phyloP scores from a whole-genome alignment of 2,888 invertebrate species.

The Cataglyphis cursor region DNA sequence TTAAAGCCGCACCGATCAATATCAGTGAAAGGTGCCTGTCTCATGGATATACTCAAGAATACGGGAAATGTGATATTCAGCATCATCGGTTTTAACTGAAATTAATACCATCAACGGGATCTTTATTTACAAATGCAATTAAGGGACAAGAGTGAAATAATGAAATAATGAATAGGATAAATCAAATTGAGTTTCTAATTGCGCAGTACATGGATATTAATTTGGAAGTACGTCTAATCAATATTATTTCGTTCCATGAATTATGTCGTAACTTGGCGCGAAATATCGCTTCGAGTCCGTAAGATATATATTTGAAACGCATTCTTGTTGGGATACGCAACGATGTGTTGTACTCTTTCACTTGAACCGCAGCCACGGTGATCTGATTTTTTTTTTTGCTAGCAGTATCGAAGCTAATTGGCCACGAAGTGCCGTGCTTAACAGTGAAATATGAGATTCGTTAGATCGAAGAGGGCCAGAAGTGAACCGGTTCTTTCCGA shows the following conservation, averaged over 20 bases:
- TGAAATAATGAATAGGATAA: not conserved
- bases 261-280: not conserved
- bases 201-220: not conserved
- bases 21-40: conserved; percentile 39
- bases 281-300: conserved; percentile 14
- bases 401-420: conserved; percentile 60
- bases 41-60: conserved; percentile 12
- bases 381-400: conserved; percentile 49
- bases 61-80: not conserved
- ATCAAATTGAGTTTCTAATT: conserved; percentile 5
- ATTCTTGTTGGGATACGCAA: conserved; percentile 27
- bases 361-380: conserved; percentile 29
- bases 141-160: not conserved
- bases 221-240: not conserved
- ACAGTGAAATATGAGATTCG: conserved; percentile 66
- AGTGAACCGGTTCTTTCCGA: conserved; percentile 54
- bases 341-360: conserved; percentile 7
- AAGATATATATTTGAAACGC: conserved; percentile 22
- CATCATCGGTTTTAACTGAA: not conserved
- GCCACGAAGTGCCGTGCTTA: conserved; percentile 59
- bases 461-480: conserved; percentile 54
- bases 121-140: not conserved
- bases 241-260: conserved; percentile 1
- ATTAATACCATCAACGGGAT: not conserved
- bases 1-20: conserved; percentile 43